Conservation (phyloP, 2,888 invertebrate species). For the Brachyptera risi region DNA sequence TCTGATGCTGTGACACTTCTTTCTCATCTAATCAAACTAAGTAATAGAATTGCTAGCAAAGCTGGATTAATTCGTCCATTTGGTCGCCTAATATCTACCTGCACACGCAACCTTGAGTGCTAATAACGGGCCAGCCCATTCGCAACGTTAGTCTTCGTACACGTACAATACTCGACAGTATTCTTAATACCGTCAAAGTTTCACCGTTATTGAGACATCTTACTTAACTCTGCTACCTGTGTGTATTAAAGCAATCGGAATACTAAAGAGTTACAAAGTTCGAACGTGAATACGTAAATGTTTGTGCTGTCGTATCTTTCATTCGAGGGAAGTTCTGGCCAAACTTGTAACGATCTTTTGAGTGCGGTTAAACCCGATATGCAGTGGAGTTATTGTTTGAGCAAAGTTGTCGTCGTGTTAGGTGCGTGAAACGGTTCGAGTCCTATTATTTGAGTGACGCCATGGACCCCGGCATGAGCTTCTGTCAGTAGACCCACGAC, state of each 20-base stretch:
- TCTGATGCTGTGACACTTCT: too few relatives aligned
- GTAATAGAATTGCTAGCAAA: not conserved
- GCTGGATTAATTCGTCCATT: too few relatives aligned
- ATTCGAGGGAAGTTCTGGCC: not conserved
- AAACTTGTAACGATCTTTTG: not conserved
- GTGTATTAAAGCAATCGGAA: too few relatives aligned
- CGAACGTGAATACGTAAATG: too few relatives aligned
- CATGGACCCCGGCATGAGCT: slow-evolving; percentile 29
- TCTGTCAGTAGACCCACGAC: slow-evolving; percentile 90
- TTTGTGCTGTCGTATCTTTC: too few relatives aligned
- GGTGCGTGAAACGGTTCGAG: not conserved
- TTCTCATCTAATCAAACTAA: too few relatives aligned
- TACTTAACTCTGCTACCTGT: not conserved
- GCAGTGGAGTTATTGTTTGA: slow-evolving; percentile 6
- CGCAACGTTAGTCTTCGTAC: not conserved
- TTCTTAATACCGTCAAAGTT: too few relatives aligned
- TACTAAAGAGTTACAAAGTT: too few relatives aligned
- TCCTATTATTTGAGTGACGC: slow-evolving; percentile 28
- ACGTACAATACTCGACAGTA: too few relatives aligned
- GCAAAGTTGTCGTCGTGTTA: slow-evolving; percentile 3
- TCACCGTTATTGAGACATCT: not conserved
- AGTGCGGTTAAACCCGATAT: not conserved
- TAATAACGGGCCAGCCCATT: slow-evolving; percentile 3
- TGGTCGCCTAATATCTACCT: not conserved
- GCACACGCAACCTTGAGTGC: not conserved